A percentile compares a stretch with the other conserved stretches of the same genome.
phyloP scores from a whole-genome alignment of 2,797 vertebrate genomes.

The Ataeniobius toweri region DNA sequence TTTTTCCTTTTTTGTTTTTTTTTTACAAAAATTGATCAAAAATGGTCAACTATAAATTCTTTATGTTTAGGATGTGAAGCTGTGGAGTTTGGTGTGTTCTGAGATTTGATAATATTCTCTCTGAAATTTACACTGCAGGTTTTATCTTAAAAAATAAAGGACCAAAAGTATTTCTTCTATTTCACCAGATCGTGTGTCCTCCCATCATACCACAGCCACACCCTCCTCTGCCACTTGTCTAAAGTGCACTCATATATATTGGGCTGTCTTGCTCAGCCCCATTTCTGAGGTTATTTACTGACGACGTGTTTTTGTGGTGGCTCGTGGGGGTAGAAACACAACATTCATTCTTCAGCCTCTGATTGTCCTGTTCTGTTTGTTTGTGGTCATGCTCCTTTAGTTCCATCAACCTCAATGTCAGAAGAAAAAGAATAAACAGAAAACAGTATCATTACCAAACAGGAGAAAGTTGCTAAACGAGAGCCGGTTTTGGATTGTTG shows the following conservation, averaged over 20 bases:
- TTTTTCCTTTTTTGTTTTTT: background rate
- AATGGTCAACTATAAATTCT: background rate
- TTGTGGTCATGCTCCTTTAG: constrained; percentile 44
- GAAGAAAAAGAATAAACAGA: background rate
- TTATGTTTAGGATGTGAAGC: background rate
- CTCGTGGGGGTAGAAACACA: constrained; percentile 45
- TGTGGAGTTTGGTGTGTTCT: background rate
- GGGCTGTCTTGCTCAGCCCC: constrained; percentile 28
- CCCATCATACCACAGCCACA: background rate
- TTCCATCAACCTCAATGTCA: constrained; percentile 50
- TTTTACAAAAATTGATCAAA: background rate
- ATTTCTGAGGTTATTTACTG: constrained; percentile 59
- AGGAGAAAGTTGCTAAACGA: constrained; percentile 11
- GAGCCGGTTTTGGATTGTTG: background rate
- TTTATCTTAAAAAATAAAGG: background rate
- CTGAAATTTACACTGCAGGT: background rate
- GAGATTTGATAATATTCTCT: background rate
- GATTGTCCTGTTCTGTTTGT: constrained; percentile 33
- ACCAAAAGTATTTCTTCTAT: background rate
- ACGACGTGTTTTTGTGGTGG: constrained; percentile 40
- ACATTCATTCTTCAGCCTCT: constrained; percentile 16
- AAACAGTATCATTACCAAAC: constrained; percentile 31
- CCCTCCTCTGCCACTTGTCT: background rate
- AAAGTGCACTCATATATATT: background rate
- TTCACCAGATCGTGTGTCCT: background rate